Evolutionary conservation across 92 coral and sea anemone species (phyloP).

Genomic region (Pocillopora meandrina): DNA sequence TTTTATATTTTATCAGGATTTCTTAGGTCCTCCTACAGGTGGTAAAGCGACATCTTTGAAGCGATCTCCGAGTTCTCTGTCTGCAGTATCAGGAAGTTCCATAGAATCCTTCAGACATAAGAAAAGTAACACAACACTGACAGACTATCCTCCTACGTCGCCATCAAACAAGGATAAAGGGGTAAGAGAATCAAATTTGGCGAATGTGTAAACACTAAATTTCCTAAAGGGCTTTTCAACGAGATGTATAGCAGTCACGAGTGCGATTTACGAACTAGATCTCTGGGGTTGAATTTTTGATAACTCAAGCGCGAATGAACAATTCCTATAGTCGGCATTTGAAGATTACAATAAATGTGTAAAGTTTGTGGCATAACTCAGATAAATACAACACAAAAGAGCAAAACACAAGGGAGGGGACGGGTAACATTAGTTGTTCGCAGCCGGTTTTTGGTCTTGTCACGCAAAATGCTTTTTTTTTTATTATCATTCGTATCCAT

Average conservation of each 20-base stretch:
- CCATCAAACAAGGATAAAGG: slow-evolving; percentile 65
- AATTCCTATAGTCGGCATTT: no score
- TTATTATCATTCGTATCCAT: not conserved
- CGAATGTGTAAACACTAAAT: not conserved
- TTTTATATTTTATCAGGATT: slow-evolving; percentile 7
- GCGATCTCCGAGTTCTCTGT: slow-evolving; percentile 73
- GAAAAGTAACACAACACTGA: slow-evolving; percentile 44
- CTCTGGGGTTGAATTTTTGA: no score
- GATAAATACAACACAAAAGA: no score
- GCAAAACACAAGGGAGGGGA: no score
- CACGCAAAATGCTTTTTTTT: not conserved
- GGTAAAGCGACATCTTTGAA: slow-evolving; percentile 63
- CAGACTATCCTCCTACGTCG: slow-evolving; percentile 60
- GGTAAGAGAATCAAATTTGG: not conserved
- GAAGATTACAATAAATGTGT: no score
- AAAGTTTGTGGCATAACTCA: no score
- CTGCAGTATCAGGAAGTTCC: slow-evolving; percentile 71
- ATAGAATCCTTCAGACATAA: slow-evolving; percentile 50
- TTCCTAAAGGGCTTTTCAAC: no score
- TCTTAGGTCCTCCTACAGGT: slow-evolving; percentile 25
- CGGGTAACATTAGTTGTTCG: no score
- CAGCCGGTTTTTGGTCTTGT: no score
- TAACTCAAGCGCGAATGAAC: no score
- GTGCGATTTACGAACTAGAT: no score
- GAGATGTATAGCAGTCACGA: no score